A percentile compares a stretch with the other conserved stretches of the same genome.
Evolutionary conservation across 2,888 invertebrate species (phyloP).

Genomic region (Mongoloraphidia duomilia): DNA sequence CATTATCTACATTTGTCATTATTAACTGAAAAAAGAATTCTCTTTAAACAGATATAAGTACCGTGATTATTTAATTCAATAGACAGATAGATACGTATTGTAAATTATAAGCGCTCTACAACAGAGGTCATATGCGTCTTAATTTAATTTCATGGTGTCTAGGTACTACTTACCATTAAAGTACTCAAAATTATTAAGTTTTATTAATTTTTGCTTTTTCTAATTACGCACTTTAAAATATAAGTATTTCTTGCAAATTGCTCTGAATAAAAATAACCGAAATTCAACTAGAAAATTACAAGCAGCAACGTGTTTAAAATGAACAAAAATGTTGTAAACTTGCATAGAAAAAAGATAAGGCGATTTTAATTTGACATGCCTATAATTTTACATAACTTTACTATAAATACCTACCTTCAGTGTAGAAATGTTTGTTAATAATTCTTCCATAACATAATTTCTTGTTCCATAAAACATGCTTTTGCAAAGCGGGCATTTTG

Average conservation of each 20-base stretch:
- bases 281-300: no score
- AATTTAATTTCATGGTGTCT: no score
- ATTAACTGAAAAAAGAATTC: neutral
- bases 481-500: conserved; percentile 37
- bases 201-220: no score
- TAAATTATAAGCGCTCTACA: no score
- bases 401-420: conserved; percentile 21
- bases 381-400: neutral
- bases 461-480: conserved; percentile 36
- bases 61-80: no score
- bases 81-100: no score
- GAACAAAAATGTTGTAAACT: no score
- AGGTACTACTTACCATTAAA: no score
- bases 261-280: neutral
- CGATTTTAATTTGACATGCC: neutral
- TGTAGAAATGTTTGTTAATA: conserved; percentile 32
- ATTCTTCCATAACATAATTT: conserved; percentile 40
- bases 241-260: neutral
- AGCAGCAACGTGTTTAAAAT: no score
- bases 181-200: no score
- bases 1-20: neutral
- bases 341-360: neutral
- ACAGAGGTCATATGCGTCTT: no score
- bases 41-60: no score
- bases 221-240: neutral